phyloP scores from a whole-genome alignment of 64 coral and sea anemone species.

The Montipora capricornis region DNA sequence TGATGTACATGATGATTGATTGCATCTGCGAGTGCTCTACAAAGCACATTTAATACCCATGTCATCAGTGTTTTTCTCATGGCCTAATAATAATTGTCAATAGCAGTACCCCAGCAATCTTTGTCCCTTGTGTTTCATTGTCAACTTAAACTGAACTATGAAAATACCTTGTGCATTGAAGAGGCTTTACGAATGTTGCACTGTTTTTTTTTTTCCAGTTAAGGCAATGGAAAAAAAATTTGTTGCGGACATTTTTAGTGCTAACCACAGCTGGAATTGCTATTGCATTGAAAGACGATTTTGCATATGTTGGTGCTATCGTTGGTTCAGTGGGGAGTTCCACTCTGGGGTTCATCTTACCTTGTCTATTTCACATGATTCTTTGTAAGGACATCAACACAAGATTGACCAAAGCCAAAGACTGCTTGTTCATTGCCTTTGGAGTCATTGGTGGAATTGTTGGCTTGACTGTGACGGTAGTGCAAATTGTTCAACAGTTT shows the following conservation, averaged over 20 bases:
- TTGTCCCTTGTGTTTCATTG: too few species aligned
- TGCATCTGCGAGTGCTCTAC: too few species aligned
- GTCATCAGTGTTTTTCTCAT: too few species aligned
- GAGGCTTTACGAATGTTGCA: neutral
- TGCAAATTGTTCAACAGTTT: constrained; percentile 57
- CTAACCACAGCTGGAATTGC: constrained; percentile 78
- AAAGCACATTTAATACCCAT: too few species aligned
- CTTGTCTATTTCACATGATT: constrained; percentile 74
- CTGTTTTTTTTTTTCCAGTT: constrained; percentile 39
- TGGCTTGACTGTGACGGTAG: constrained; percentile 47
- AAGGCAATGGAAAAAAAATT: constrained; percentile 72
- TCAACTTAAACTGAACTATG: too few species aligned
- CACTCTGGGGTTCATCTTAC: constrained; percentile 77
- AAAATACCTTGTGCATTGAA: too few species aligned
- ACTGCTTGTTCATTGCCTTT: constrained; percentile 72
- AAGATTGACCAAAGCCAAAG: constrained; percentile 54
- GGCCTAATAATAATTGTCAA: too few species aligned
- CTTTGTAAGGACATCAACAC: constrained; percentile 55
- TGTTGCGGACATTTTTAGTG: constrained; percentile 74
- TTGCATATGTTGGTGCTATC: constrained; percentile 83
- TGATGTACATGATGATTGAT: too few species aligned
- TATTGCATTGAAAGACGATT: constrained; percentile 81
- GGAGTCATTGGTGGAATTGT: constrained; percentile 75
- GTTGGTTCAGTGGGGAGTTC: constrained; percentile 87
- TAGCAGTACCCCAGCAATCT: too few species aligned